These are phyloP conservation scores for Poliocrania exsul DNA, from an alignment of 2,797 vertebrate species.

Conservation along the genomic window DNA sequence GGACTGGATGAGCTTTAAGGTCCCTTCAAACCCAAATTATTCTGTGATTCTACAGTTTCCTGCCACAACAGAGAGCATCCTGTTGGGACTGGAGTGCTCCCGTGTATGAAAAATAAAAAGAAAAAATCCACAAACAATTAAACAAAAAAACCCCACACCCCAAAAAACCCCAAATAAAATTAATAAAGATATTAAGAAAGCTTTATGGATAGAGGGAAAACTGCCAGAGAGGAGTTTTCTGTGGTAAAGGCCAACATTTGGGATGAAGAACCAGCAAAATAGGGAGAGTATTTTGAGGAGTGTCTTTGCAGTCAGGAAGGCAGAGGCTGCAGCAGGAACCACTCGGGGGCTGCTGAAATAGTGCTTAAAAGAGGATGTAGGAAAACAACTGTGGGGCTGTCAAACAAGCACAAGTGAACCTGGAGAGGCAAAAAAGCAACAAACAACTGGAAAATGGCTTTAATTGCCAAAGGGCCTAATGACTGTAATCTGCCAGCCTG, in stretches of 20 bases:
- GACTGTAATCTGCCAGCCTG: conserved; percentile 5
- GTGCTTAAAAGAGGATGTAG: neutral
- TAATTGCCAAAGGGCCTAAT: conserved; percentile 39
- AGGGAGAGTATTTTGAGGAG: neutral
- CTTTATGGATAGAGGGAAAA: neutral
- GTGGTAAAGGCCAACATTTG: neutral
- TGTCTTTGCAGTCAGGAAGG: neutral
- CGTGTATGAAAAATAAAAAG: neutral
- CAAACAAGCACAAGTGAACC: neutral
- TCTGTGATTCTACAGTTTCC: neutral
- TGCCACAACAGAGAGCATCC: neutral
- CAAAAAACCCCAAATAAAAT: neutral
- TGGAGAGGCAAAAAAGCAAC: neutral
- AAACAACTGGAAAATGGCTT: neutral
- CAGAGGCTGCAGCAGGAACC: neutral
- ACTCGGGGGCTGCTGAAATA: neutral
- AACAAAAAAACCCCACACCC: neutral
- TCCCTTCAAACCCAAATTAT: neutral
- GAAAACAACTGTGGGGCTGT: neutral
- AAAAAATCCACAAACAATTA: too few species aligned
- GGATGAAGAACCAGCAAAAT: neutral
- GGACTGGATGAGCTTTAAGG: neutral
- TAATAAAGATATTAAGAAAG: neutral
- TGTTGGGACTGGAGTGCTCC: neutral
- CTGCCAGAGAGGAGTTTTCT: neutral